Evolutionary conservation across 2,888 invertebrate species (phyloP), one percentile per base, ranked within the genome.

Genomic region (Marronus borbonicus): DNA sequence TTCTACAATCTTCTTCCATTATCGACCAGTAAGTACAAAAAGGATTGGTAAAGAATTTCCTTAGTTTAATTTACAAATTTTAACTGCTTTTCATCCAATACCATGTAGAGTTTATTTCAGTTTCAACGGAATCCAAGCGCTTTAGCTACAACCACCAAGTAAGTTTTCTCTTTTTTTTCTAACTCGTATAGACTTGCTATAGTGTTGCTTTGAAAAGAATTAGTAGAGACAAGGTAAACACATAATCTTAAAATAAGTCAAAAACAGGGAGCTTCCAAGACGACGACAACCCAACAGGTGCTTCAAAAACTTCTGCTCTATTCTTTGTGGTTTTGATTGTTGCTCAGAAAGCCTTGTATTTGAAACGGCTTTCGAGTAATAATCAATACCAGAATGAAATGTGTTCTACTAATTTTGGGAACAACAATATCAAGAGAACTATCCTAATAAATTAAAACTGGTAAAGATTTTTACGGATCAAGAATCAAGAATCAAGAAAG

Each of bases 331-430:
- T 89, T 89, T 89, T 89, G 89, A 89, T 89, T 89, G 89, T 89
- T 89, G 89, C 89, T 89, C 89, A 89, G 89, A 89, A 89, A 89
- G 89, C 89, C 89, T 83, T 88, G 81, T 76, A 78, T 84, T 84
- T 83, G 68, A 83, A 80, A 64, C 79, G 89, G 87, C 89, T 89
- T 89, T 89, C 89, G 87, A 86, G 88, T 86, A 85, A 86, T 88
- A 88, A 89, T 89, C 89, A 89, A 49, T 78, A 60, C 78, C 68
- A 69, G 68, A 76, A 78, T 60, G 75, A 78, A 72, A 60, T 39
- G 24, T n/a, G 17, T 58, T 72, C 72, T 24, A 31, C 68, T 10
- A 49, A n/a, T 44, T 49, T 39, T 12, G 60, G 8, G 31, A 14
- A 14, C n/a, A 17, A 1, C 8, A 12, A n/a, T 65, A 14, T n/a